Conservation (phyloP, 2,888 invertebrate genomes). For the Eumerus sabulonum region DNA sequence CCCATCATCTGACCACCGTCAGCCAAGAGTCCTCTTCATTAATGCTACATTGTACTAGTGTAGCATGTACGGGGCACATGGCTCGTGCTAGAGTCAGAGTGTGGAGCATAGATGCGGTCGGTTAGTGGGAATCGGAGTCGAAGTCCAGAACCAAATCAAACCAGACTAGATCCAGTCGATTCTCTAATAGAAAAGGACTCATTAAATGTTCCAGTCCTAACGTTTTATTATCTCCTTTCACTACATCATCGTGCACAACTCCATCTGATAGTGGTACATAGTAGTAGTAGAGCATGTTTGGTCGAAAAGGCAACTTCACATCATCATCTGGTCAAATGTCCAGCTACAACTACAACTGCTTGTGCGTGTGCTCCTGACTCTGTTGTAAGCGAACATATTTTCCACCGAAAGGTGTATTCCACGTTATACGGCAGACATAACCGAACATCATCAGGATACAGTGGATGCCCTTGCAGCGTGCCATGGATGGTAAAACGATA, state of each 20-base stretch:
- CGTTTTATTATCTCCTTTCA: slow-evolving; percentile 58
- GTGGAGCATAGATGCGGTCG: background rate
- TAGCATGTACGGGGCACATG: slow-evolving; percentile 30
- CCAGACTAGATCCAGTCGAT: slow-evolving; percentile 45
- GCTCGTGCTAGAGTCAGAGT: slow-evolving; percentile 24
- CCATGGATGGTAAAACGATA: slow-evolving; percentile 5
- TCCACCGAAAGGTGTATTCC: slow-evolving; percentile 22
- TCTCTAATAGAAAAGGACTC: slow-evolving; percentile 66
- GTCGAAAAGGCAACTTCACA: slow-evolving; percentile 47
- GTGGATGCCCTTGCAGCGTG: background rate
- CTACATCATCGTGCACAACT: background rate
- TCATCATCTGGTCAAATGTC: slow-evolving; percentile 39
- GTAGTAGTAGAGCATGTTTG: slow-evolving; percentile 2
- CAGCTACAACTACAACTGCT: slow-evolving; percentile 24
- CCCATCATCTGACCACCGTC: slow-evolving; percentile 60
- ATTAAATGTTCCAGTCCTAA: slow-evolving; percentile 65
- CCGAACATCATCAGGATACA: background rate
- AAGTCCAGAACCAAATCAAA: background rate
- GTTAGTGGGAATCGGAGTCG: slow-evolving; percentile 31
- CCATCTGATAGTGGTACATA: too few relatives aligned
- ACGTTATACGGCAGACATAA: slow-evolving; percentile 2
- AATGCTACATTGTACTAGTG: slow-evolving; percentile 63
- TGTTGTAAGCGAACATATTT: slow-evolving; percentile 31
- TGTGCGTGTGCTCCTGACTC: slow-evolving; percentile 14
- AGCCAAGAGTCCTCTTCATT: slow-evolving; percentile 63